Base-by-base conservation (phyloP, 1,140 invertebrate genomes). In the Daktulosphaira vitifoliae region DNA sequence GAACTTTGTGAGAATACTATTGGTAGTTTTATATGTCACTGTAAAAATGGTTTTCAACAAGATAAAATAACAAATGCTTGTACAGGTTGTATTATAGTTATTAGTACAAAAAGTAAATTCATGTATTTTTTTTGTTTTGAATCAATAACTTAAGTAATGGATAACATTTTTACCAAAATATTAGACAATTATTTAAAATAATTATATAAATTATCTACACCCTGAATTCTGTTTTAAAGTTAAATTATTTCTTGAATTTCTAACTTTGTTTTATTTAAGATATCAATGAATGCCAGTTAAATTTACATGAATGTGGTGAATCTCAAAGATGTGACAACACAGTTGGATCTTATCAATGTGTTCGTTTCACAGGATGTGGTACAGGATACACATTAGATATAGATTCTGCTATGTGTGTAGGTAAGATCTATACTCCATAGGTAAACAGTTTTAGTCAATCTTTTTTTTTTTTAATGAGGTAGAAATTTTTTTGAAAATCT, bases 301-400 rank as follows among this genome's bases (percentile, higher is more conserved):
- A 75, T 2, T 71, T 74, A 46, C 79, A 85, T 68, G 74, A 73
- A 22, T 87, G 84, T 68, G 49, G 82, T 0, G 72, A 81, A 4
- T 81, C 81, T 5, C 89, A 94, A 73, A 76, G 90, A 29, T 96
- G 92, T 73, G 90, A 94, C 73, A 96, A 96, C 72, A 92, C 88
- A 0, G 79, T 91, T 20, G 92, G 92, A 2, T 90, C 89, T 9
- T 95, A 82, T 72, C 80, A 84, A 15, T 96, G 93, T 73, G 84
- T 91, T 15, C 73, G 90, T 42, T 86, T 86, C 25, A 81, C 87
- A 20, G 86, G 88, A 1, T 98, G 96, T 76, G 96, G 96, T 0
- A 98, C 94, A 0, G 96, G 96, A 0, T 98, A 98, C 72, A 95
- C 92, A 0, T 75, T 98, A 3, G 95, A 98, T 72, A 85, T 88